Evolutionary conservation across 2,888 invertebrate species (phyloP), one percentile per base, ranked within the genome.

Genomic region (Cordilura impudica): DNA sequence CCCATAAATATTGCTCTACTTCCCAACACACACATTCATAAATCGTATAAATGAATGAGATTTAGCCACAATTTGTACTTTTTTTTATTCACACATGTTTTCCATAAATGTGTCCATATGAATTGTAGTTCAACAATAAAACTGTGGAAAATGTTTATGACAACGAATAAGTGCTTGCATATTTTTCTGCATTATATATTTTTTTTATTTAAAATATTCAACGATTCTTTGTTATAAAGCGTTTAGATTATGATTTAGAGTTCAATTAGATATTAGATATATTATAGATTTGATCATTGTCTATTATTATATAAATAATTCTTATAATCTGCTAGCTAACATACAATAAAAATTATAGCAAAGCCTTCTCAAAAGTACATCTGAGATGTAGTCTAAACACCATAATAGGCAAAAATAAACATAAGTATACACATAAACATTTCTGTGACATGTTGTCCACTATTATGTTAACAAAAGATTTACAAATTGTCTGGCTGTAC

Each of bases 391-490:
- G n/a, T 39, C 35, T 39, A n/a, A 39, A 39, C 12, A n/a, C 8
- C 14, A 5, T 39, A 39, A 39, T 8, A 39, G n/a, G 35, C 35
- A 26, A 26, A n/a, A n/a, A 6, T 6, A n/a, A 39, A 39, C 1
- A n/a, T 10, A n/a, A n/a, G 10, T 39, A 39, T n/a, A 18, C 6
- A 53, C n/a, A n/a, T n/a, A 63, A 70, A 45, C 18, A 51, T 39
- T 53, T 35, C 45, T 21, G 60, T 71, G 71, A 72, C 71, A 76
- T 71, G 65, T 66, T 76, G 71, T 66, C 54, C 43, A 66, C 66
- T 77, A 71, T 71, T 71, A 56, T 61, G 72, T 69, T 69, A 67
- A 73, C 78, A 78, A 78, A 61, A 69, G 65, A 31, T 31, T 60
- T 53, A 73, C 73, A 78, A 78, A 73, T 78, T 69, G 58, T 43